phyloP scores from a whole-genome alignment of 2,888 invertebrate genomes.

The Drosophila demipolita region DNA sequence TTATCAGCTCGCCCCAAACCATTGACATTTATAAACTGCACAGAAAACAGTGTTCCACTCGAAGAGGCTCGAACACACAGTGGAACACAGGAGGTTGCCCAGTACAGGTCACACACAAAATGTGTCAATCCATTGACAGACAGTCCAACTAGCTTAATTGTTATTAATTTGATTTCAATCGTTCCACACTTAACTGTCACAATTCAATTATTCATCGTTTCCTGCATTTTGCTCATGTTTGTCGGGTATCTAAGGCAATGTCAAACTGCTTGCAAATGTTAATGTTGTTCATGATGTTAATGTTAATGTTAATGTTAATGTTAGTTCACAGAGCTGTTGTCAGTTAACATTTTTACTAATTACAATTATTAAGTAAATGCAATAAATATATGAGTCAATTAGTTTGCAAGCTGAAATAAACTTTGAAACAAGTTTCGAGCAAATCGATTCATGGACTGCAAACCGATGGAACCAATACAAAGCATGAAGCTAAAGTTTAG shows the following conservation, averaged over 20 bases:
- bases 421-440: neutral
- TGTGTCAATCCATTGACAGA: slow-evolving; percentile 31
- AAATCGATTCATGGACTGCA: slow-evolving; percentile 3
- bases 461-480: neutral
- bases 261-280: neutral
- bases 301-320: neutral
- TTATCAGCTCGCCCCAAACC: slow-evolving; percentile 45
- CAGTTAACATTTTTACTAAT: neutral
- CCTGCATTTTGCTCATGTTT: neutral
- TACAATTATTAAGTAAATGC: no score
- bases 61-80: neutral
- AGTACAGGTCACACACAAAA: slow-evolving; percentile 34
- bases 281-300: neutral
- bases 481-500: slow-evolving; percentile 6
- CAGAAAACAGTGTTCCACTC: slow-evolving; percentile 67
- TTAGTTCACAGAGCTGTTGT: neutral
- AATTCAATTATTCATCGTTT: slow-evolving; percentile 2
- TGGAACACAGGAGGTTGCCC: neutral
- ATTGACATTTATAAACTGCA: slow-evolving; percentile 78
- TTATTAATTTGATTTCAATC: slow-evolving; percentile 30
- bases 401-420: neutral
- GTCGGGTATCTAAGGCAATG: neutral
- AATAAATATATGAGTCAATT: neutral
- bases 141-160: slow-evolving; percentile 24
- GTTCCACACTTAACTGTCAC: slow-evolving; percentile 3